A percentile compares a stretch with the other conserved stretches of the same genome.
These are phyloP conservation scores for Cherax destructor DNA, from an alignment of 1,140 invertebrate species.

Conservation along the genomic window DNA sequence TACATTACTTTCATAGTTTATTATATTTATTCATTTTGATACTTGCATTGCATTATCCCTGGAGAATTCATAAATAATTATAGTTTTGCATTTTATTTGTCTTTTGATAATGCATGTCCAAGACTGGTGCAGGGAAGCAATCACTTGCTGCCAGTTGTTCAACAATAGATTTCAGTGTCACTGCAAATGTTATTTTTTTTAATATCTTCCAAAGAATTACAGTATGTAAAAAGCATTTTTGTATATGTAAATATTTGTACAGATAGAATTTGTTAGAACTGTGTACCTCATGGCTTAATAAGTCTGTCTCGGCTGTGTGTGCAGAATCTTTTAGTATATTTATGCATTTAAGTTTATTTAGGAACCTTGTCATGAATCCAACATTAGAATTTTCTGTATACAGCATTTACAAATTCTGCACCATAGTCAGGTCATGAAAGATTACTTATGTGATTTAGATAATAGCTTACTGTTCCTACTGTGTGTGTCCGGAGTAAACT, in stretches of 20 bases:
- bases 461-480: constrained; percentile 67
- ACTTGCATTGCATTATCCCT: not conserved
- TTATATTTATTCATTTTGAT: not conserved
- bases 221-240: constrained; percentile 50
- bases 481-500: constrained; percentile 48
- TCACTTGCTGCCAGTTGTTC: not conserved
- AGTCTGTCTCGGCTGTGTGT: constrained; percentile 55
- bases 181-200: constrained; percentile 14
- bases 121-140: not conserved
- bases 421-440: constrained; percentile 59
- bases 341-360: constrained; percentile 36
- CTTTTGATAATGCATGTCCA: constrained; percentile 8
- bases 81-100: constrained; percentile 15
- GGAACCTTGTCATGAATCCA: constrained; percentile 3
- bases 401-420: constrained; percentile 36
- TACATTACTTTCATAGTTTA: not conserved
- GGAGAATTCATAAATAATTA: constrained; percentile 6
- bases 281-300: constrained; percentile 65
- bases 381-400: not conserved
- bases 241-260: constrained; percentile 63
- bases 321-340: constrained; percentile 24
- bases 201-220: constrained; percentile 61
- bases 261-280: constrained; percentile 65
- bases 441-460: constrained; percentile 61
- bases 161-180: not conserved